phyloP scores from a whole-genome alignment of 2,113 vertebrate genomes.

The Tachysurus fulvidraco region DNA sequence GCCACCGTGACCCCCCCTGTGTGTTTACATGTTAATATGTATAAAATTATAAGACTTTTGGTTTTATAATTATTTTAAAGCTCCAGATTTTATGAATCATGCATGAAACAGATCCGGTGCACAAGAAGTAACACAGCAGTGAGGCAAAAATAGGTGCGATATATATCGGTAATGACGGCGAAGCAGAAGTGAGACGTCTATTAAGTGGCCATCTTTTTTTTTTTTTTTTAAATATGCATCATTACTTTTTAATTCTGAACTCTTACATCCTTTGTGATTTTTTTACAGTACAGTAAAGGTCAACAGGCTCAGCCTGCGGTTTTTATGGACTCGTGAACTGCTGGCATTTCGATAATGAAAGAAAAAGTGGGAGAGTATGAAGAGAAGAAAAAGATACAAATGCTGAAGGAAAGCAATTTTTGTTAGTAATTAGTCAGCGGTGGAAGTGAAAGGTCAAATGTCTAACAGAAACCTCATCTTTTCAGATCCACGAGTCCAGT shows the following conservation, averaged over 20 bases:
- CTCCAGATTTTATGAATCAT: not conserved
- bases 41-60: too few relatives aligned
- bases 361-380: not conserved
- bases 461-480: not conserved
- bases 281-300: not conserved
- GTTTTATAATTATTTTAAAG: not conserved
- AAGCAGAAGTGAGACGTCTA: not conserved
- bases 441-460: not conserved
- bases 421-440: constrained; percentile 11
- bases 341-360: constrained; percentile 22
- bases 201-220: not conserved
- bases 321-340: constrained; percentile 4
- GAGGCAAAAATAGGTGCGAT: not conserved
- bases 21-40: not conserved
- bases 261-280: not conserved
- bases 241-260: not conserved
- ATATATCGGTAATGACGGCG: not conserved
- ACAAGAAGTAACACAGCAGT: not conserved
- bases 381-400: not conserved
- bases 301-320: not conserved
- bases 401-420: not conserved
- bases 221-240: not conserved
- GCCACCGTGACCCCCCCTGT: too few relatives aligned
- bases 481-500: not conserved
- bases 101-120: not conserved